A percentile compares a stretch with the other conserved stretches of the same genome.
Conservation (phyloP, 2,888 invertebrate genomes). For the Cacoxenus indagator region DNA sequence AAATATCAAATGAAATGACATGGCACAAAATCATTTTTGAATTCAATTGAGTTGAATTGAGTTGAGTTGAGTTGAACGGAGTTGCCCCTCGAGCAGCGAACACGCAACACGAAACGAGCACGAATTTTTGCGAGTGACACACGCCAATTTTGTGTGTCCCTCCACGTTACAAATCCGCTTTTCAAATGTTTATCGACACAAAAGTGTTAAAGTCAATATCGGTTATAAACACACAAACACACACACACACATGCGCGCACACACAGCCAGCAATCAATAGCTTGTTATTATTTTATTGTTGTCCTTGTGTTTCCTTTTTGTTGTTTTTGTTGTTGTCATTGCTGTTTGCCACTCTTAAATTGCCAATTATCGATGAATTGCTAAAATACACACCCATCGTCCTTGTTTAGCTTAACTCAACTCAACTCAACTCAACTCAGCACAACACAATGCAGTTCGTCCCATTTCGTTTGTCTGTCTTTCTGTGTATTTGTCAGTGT, state of each 20-base stretch:
- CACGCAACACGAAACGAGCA: not conserved
- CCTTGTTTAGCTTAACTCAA: not conserved
- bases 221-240: not conserved
- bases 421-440: not conserved
- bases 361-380: slow-evolving; percentile 65
- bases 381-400: slow-evolving; percentile 52
- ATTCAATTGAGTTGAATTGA: not conserved
- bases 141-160: slow-evolving; percentile 3
- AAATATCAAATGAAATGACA: slow-evolving; percentile 3
- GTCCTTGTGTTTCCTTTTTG: slow-evolving; percentile 32
- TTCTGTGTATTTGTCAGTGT: not conserved
- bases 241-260: not conserved
- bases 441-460: not conserved
- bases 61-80: not conserved
- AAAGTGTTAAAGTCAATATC: slow-evolving; percentile 23
- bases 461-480: not conserved
- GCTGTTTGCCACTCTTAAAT: slow-evolving; percentile 39
- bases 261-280: not conserved
- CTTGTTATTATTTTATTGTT: slow-evolving; percentile 26
- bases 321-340: slow-evolving; percentile 49
- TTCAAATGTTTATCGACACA: slow-evolving; percentile 19
- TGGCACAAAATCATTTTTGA: not conserved
- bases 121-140: not conserved
- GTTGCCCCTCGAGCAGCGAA: not conserved
- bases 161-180: slow-evolving; percentile 3